Conservation (phyloP, 2,888 invertebrate species). For the Myathropa florea region DNA sequence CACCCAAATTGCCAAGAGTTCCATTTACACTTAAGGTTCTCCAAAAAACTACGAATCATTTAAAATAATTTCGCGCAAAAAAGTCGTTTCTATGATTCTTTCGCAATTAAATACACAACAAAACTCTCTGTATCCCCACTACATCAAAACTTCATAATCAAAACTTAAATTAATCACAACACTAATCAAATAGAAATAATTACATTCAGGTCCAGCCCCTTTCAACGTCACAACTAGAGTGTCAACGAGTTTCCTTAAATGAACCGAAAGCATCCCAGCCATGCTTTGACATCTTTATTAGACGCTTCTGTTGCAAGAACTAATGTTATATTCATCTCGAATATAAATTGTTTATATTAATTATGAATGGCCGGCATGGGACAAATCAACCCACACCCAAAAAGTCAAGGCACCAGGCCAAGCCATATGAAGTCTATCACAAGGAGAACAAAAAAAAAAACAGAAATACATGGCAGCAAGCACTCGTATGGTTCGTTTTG, state of each 20-base stretch:
- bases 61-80: too few species aligned
- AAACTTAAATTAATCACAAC: too few species aligned
- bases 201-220: not conserved
- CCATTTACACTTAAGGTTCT: not conserved
- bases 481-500: not conserved
- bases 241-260: not conserved
- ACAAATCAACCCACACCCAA: not conserved
- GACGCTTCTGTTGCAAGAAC: not conserved
- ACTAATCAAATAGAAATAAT: not conserved
- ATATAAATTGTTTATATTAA: constrained; percentile 25
- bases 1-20: not conserved
- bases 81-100: too few species aligned
- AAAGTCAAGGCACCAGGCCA: not conserved
- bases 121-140: too few species aligned
- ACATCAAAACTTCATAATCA: too few species aligned
- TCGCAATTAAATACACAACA: too few species aligned
- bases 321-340: constrained; percentile 12
- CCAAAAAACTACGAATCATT: not conserved
- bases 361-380: constrained; percentile 7
- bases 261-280: not conserved
- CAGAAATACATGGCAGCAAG: not conserved
- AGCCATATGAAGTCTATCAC: not conserved
- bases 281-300: not conserved
- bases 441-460: not conserved
- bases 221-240: not conserved